Evolutionary conservation across 2,113 vertebrate genomes (phyloP).

Genomic region (Colossoma macropomum): DNA sequence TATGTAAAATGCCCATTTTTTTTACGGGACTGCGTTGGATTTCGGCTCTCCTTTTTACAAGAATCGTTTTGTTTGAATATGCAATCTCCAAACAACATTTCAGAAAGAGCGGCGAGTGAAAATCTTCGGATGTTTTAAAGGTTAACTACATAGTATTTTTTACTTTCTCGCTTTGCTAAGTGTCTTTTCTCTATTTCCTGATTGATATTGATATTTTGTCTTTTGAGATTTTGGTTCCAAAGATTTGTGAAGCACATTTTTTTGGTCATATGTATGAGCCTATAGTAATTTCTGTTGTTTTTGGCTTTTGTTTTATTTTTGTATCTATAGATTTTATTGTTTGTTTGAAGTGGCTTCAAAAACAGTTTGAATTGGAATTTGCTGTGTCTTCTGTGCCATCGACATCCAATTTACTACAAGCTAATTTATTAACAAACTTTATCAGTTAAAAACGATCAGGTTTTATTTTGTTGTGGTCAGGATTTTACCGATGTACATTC

Average conservation of each 20-base stretch:
- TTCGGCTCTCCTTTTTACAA: constrained; percentile 31
- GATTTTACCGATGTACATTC: constrained; percentile 20
- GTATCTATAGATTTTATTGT: constrained; percentile 42
- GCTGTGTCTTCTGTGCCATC: constrained; percentile 39
- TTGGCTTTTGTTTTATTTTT: constrained; percentile 44
- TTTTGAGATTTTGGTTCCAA: constrained; percentile 56
- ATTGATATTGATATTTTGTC: constrained; percentile 44
- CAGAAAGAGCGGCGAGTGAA: constrained; percentile 5
- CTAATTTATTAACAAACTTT: constrained; percentile 38
- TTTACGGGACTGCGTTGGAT: constrained; percentile 15
- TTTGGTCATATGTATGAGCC: constrained; percentile 42
- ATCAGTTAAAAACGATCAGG: constrained; percentile 31
- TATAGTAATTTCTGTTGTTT: constrained; percentile 5
- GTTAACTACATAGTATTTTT: constrained; percentile 49
- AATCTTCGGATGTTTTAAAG: constrained; percentile 29
- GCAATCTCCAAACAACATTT: constrained; percentile 48
- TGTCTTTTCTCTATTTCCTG: constrained; percentile 46
- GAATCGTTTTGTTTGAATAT: constrained; percentile 39
- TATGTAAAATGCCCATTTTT: not conserved
- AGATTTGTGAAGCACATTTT: constrained; percentile 58
- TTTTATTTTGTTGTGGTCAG: constrained; percentile 36
- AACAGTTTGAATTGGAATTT: constrained; percentile 28
- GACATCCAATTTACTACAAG: constrained; percentile 7
- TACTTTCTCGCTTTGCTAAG: constrained; percentile 11
- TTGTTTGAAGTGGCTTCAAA: constrained; percentile 48